Conservation (phyloP, 2,888 invertebrate genomes). For the Sialis fuliginosa region DNA sequence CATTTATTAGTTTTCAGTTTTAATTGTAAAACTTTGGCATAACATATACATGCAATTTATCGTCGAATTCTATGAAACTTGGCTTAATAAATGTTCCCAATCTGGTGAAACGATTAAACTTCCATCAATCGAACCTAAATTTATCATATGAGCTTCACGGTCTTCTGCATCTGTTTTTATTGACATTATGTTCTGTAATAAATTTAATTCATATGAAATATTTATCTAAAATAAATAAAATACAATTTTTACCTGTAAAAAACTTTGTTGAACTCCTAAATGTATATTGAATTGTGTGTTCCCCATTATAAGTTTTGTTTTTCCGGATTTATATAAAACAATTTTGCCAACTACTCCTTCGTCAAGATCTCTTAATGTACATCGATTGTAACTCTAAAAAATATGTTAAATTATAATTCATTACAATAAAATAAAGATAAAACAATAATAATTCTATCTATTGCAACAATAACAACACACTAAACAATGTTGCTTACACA, state of each 20-base stretch:
- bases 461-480: not conserved
- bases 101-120: slow-evolving; percentile 38
- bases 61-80: not conserved
- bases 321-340: slow-evolving; percentile 36
- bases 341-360: slow-evolving; percentile 41
- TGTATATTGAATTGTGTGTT: slow-evolving; percentile 37
- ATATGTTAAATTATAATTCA: slow-evolving; percentile 1
- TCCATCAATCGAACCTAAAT: slow-evolving; percentile 35
- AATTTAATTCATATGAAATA: slow-evolving; percentile 1
- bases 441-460: not conserved
- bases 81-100: slow-evolving; percentile 26
- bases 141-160: slow-evolving; percentile 35
- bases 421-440: not conserved
- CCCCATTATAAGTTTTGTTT: slow-evolving; percentile 34
- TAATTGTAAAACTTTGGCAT: no score
- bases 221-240: not conserved
- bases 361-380: slow-evolving; percentile 28
- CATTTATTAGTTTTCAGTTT: no score
- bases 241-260: slow-evolving; percentile 24
- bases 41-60: no score
- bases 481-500: not conserved
- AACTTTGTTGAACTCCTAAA: slow-evolving; percentile 36
- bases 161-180: slow-evolving; percentile 30
- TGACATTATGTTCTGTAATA: slow-evolving; percentile 31
- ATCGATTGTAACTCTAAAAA: slow-evolving; percentile 22